Base-by-base conservation (phyloP, 2,888 invertebrate species). In the Melitaea athalia region DNA sequence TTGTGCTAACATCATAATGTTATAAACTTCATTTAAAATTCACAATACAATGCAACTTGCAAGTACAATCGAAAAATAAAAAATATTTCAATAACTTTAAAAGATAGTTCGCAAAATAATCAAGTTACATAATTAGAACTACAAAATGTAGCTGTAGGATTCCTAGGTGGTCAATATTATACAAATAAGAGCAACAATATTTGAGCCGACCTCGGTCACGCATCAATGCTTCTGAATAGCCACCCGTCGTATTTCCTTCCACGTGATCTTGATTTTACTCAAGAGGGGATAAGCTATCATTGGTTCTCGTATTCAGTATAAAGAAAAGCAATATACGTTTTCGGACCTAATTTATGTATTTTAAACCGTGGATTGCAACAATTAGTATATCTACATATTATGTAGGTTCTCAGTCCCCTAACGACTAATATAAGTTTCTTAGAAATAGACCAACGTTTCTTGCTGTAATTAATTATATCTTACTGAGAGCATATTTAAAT, bases 401-500 rank as follows among this genome's bases (percentile, higher is more conserved):
- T 24, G 24, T 17, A 42, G 45, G 24, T 33, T 33, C 52, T 53
- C 33, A 53, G 38, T 31, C 45, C 53, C 60, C 47, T 61, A 61
- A 45, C 24, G 52, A 64, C 60, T 53, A 55, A 33, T 61, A 60
- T 60, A 61, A 53, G 60, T 60, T 66, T 61, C 60, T 61, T 17
- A 61, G 66, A 66, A 66, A 42, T 61, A 53, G 60, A 47, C 61
- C 53, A 53, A 66, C 50, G 61, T 66, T 61, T 60, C 66, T 61
- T 61, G 60, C 53, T 53, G 52, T 66, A 52, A 66, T 66, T 66
- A 66, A 66, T 66, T 66, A 66, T 61, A 31, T 24, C 31, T 42
- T 65, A 60, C 61, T 60, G 31, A 55, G 59, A 64, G 60, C 64
- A 53, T 60, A 64, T 68, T 68, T 64, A 64, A 68, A 62, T 68